Percentiles rank a stretch among this genome's conserved stretches.
These are phyloP conservation scores for Drosophila putrida DNA, from an alignment of 2,888 invertebrate species.

Conservation along the genomic window DNA sequence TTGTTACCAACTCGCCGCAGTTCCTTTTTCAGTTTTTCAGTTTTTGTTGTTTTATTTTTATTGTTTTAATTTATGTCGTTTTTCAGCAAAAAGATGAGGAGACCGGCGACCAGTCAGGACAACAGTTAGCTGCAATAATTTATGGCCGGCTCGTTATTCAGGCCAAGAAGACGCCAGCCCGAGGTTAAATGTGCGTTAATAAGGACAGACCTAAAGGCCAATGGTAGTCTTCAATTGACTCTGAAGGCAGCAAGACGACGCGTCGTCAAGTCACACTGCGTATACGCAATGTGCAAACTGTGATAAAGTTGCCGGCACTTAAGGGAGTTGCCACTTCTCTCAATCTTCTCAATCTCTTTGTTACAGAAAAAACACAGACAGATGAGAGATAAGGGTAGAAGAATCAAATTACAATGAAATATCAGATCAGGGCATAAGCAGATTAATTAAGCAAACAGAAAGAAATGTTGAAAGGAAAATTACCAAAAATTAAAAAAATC, in stretches of 20 bases:
- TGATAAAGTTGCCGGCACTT: conserved; percentile 22
- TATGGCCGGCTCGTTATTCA: conserved; percentile 57
- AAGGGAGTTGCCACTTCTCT: conserved; percentile 5
- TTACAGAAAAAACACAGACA: not conserved
- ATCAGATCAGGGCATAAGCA: conserved; percentile 1
- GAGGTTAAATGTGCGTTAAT: conserved; percentile 76
- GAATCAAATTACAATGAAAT: conserved; percentile 19
- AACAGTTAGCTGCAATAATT: conserved; percentile 73
- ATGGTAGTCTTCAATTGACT: conserved; percentile 43
- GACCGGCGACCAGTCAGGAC: conserved; percentile 25
- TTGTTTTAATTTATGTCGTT: conserved; percentile 64
- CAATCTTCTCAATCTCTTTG: conserved; percentile 7
- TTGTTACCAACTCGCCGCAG: conserved; percentile 44
- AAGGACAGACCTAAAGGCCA: conserved; percentile 62
- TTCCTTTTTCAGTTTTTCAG: not conserved
- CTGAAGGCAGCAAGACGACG: conserved; percentile 19
- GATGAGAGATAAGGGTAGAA: not conserved
- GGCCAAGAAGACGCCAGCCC: conserved; percentile 35
- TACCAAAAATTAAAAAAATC: conserved; percentile 6
- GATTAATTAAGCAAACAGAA: conserved; percentile 16
- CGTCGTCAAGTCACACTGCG: conserved; percentile 30
- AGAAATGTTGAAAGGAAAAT: conserved; percentile 20
- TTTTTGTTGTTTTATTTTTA: conserved; percentile 22
- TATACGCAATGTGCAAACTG: conserved; percentile 46
- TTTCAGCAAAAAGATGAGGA: conserved; percentile 20